Base-by-base conservation (phyloP, 2,797 vertebrate species). In the Tenualosa thibaudeaui region DNA sequence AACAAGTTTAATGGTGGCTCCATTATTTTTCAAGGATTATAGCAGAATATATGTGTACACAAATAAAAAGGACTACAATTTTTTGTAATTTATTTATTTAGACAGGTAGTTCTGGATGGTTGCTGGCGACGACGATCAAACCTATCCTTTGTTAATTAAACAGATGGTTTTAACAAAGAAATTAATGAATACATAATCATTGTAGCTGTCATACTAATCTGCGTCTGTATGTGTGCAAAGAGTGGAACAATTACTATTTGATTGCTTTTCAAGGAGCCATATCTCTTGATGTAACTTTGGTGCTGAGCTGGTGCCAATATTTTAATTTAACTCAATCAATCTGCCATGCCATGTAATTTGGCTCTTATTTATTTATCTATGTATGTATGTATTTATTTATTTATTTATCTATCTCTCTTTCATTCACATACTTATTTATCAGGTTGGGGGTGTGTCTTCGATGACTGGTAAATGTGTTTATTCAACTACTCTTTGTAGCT, bases 191-290 rank as follows among this genome's bases (percentile, higher is more conserved):
- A 93, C 93, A 93, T 93, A 95, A 93, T 94, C 90, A 93, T 92
- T 91, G 87, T 91, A 88, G 89, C 92, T 89, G 91, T 87, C 87
- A 89, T 89, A 90, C 90, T 94, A 94, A 94, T 95, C 92, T 94
- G 90, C 89, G 89, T 88, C 91, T 89, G 60, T 91, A 87, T 86
- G 90, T 93, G 93, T 92, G 93, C 93, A 94, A 90, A 88, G 86
- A 94, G 92, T 95, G 93, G 92, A 95, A 95, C 94, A 95, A 93
- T 94, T 95, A 94, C 88, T 91, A 92, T 94, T 92, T 94, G 94
- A 95, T 95, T 94, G 93, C 92, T 93, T 95, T 89, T 95, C 90
- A 93, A 93, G 90, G 90, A 94, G 89, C 89, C 91, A 83, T 92
- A 93, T 95, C 93, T 94, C 93, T 89, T 91, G 71, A 94, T 90